Base-by-base conservation (phyloP, 92 coral and sea anemone species). In the Heteractis magnifica region DNA sequence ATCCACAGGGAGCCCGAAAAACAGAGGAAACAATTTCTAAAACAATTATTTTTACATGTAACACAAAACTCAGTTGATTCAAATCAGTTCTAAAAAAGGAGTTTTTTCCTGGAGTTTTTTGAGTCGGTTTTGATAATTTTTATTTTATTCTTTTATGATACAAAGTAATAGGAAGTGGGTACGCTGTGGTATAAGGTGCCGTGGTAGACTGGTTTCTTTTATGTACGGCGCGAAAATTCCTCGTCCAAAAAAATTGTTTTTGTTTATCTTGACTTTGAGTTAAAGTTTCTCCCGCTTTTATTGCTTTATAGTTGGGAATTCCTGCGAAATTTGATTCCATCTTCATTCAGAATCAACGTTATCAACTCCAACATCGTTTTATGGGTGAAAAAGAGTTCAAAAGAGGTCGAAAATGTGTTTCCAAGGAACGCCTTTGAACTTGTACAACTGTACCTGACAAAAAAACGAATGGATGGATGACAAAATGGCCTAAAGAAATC, bases 211-310 rank as follows among this genome's bases (percentile, higher is more conserved):
- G 82, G 87, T 60, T 7, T 8, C 72, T 59, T n/a, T 14, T 78
- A 71, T 78, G 82, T 21, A 44, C 58, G 73, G 86, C 86, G 86
- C 86, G 86, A 82, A 82, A 82, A 68, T 50, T n/a, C 59, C 52
- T 84, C 82, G 62, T 26, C 44, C 81, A 49, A 81, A 75, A 76
- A 84, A 64, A 77, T 18, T 48, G 23, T 52, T 34, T 71, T 74
- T 76, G 79, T 76, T 82, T 82, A 58, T 44, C 15, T 14, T 49
- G 76, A 77, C 18, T 76, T 65, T 68, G 49, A 77, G 49, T 51
- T 19, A 13, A 44, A n/a, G 51, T 77, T 77, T 77, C 76, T 65
- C 52, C 48, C 41, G 13, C n/a, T 76, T 77, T 84, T 76, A 20
- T 8, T 26, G 14, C 16, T 53, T 16, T 72, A 23, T 55, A 56